Evolutionary conservation across 1,140 invertebrate species (phyloP), one percentile per base, ranked within the genome.

Genomic region (Daktulosphaira vitifoliae): DNA sequence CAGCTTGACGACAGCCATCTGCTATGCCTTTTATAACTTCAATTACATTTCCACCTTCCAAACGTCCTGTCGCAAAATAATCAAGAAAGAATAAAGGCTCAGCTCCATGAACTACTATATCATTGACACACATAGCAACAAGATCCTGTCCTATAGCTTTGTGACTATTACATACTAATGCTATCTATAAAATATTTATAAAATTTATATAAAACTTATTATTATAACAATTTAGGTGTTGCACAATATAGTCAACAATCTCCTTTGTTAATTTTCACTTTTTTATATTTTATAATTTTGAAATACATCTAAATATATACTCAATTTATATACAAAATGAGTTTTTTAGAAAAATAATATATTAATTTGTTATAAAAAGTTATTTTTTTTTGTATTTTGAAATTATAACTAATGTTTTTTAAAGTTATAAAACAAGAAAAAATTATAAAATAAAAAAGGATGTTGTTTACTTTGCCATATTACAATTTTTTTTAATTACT

Each of bases 51-150:
- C 82, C 77, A 6, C 92, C 81, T 71, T 95, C 81, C 46, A 98
- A 77, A 67, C 84, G 79, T 3, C 93, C 90, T 73, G 89, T 92
- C 11, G 95, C 92, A 76, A 94, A 96, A 75, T 98, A 98, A 78
- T 98, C 95, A 1, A 98, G 76, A 73, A 98, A 98, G 65, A 92
- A 96, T 48, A 98, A 78, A 0, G 95, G 94, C 72, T 94, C 90
- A 0, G 95, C 96, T 20, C 93, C 94, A 69, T 95, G 87, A 42
- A 90, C 92, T 20, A 98, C 76, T 50, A 98, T 84, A 76, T 98
- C 95, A 78, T 99, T 99, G 2, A 95, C 94, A 73, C 92, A 96
- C 91, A 97, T 96, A 9, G 95, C 96, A 9, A 99, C 95, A 33
- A 98, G 79, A 78, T 98, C 96, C 70, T 94, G 88, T 1, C 96